Conservation (phyloP, 2,888 invertebrate genomes). For the Opisthograptis luteolata region DNA sequence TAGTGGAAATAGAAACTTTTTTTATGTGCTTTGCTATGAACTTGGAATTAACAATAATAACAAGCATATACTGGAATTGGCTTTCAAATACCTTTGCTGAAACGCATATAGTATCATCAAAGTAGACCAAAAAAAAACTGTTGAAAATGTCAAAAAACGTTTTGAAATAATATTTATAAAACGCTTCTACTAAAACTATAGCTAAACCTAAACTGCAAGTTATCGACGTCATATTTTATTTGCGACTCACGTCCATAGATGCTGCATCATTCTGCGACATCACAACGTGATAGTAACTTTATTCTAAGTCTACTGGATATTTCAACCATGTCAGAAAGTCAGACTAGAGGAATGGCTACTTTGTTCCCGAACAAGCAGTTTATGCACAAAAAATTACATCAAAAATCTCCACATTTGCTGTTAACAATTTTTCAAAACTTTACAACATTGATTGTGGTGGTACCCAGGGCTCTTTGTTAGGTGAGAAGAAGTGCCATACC, state of each 20-base stretch:
- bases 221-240: constrained; percentile 6
- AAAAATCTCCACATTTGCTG: no score
- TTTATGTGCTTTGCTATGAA: no score
- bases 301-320: constrained; percentile 35
- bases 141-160: background rate
- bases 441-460: no score
- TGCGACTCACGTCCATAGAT: background rate
- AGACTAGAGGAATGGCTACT: background rate
- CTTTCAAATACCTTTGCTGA: no score
- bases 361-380: background rate
- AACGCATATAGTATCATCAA: no score
- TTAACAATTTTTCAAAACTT: no score
- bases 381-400: background rate
- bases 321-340: constrained; percentile 16
- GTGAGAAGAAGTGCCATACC: no score
- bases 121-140: no score
- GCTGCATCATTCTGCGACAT: constrained; percentile 20
- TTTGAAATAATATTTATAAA: background rate
- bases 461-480: no score
- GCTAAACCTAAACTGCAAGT: background rate
- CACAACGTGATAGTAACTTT: constrained; percentile 26
- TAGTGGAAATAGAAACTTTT: no score
- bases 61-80: no score
- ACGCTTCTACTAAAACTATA: background rate
- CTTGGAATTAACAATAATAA: no score